Evolutionary conservation across 2,888 invertebrate species (phyloP), one percentile per base, ranked within the genome.

Genomic region (Penaeus monodon): DNA sequence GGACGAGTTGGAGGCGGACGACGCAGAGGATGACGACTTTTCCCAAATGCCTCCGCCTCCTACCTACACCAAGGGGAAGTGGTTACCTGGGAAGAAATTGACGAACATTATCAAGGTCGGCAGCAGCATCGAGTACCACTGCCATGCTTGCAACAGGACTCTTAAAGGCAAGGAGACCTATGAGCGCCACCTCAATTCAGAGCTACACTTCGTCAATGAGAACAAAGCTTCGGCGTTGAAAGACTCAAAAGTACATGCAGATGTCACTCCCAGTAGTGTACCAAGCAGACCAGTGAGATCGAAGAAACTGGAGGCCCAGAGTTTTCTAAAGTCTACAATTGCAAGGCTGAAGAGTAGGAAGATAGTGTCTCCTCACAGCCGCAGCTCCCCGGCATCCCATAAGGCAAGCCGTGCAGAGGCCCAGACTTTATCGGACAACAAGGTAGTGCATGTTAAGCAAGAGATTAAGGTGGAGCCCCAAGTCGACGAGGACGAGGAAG

Each of bases 41-140:
- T 57, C 87, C 0, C 29, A 73, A 33, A 78, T 78, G 63, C 83
- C 88, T 24, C 89, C 86, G 49, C 90, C 90, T 65, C 88, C 87
- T 14, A 66, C 82, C 38, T 80, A 85, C 66, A 90, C 90, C 8
- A 90, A 90, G 68, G 90, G 90, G 20, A 90, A 90, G 49, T 90
- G 90, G 90, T 78, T 90, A 64, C 90, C 90, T 22, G 90, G 90
- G 12, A 90, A 90, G 78, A 85, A 86, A 70, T 86, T 88, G 65
- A 77, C 86, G 17, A 87, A 80, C 73, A 80, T 81, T 38, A 79
- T 74, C 44, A 87, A 86, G 57, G 80, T 79, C 64, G 82, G 80
- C 17, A 79, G 73, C 33, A 78, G 44, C 17, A 70, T 83, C 6
- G 83, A 82, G 66, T 85, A 88, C 77, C 85, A 89, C 24, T 90